Evolutionary conservation across 1,140 invertebrate genomes (phyloP).

Genomic region (Planococcus citri): DNA sequence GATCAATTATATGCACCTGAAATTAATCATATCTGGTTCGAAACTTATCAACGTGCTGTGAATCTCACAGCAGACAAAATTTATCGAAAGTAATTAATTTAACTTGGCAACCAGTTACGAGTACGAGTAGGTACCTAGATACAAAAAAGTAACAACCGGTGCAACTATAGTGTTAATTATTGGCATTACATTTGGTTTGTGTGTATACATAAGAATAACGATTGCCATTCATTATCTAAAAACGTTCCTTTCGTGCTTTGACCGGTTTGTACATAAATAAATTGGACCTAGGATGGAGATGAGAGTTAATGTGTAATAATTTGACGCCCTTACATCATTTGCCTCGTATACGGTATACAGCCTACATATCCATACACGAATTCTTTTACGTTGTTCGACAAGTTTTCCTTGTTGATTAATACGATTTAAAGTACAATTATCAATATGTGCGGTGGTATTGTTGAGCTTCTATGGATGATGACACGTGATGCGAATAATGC

Average conservation of each 20-base stretch:
- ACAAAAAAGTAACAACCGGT: not conserved
- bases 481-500: not conserved
- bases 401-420: not conserved
- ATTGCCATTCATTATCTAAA: not conserved
- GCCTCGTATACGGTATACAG: too few relatives aligned
- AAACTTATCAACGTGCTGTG: too few relatives aligned
- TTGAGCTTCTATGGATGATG: not conserved
- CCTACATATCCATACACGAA: not conserved
- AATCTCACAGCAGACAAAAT: too few relatives aligned
- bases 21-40: not conserved
- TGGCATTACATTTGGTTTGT: not conserved
- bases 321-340: not conserved
- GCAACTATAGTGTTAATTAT: not conserved
- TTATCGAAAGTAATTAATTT: too few relatives aligned
- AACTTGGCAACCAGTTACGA: too few relatives aligned
- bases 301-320: not conserved
- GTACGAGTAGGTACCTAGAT: too few relatives aligned
- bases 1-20: not conserved
- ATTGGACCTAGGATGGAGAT: not conserved
- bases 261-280: slow-evolving; percentile 6
- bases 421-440: not conserved
- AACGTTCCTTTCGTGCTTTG: not conserved
- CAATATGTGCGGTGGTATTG: not conserved
- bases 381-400: not conserved
- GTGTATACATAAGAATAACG: not conserved